These are phyloP conservation scores for Novumbra hubbsi DNA, from an alignment of 2,797 vertebrate genomes.

Conservation along the genomic window DNA sequence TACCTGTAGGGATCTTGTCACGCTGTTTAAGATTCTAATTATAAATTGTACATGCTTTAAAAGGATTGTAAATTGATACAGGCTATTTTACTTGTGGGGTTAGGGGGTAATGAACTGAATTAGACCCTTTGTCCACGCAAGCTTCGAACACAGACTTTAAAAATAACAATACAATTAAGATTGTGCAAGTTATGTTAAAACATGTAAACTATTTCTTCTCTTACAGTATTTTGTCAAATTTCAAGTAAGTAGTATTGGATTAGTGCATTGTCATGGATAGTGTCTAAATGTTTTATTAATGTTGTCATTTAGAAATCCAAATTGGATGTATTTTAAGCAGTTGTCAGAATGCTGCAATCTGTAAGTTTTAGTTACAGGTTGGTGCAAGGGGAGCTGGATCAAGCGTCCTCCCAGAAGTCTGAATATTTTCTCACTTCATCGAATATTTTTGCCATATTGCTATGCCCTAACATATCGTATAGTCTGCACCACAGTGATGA, in stretches of 20 bases:
- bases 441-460: neutral
- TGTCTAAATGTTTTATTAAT: neutral
- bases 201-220: too few species aligned
- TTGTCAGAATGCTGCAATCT: neutral
- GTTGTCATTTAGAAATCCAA: too few species aligned
- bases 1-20: slow-evolving; percentile 7
- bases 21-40: neutral
- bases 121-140: neutral
- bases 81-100: neutral
- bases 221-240: neutral
- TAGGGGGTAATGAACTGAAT: neutral
- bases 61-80: neutral
- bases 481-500: neutral
- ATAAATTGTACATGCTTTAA: neutral
- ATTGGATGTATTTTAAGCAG: too few species aligned
- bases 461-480: neutral
- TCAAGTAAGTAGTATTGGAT: neutral
- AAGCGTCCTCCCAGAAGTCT: neutral
- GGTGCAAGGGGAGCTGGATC: neutral
- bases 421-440: neutral
- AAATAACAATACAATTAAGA: slow-evolving; percentile 34
- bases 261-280: neutral
- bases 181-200: slow-evolving; percentile 4
- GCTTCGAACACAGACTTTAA: slow-evolving; percentile 20
- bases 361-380: neutral